These are phyloP conservation scores for Coelopa pilipes DNA, from an alignment of 2,888 invertebrate species.

Conservation along the genomic window DNA sequence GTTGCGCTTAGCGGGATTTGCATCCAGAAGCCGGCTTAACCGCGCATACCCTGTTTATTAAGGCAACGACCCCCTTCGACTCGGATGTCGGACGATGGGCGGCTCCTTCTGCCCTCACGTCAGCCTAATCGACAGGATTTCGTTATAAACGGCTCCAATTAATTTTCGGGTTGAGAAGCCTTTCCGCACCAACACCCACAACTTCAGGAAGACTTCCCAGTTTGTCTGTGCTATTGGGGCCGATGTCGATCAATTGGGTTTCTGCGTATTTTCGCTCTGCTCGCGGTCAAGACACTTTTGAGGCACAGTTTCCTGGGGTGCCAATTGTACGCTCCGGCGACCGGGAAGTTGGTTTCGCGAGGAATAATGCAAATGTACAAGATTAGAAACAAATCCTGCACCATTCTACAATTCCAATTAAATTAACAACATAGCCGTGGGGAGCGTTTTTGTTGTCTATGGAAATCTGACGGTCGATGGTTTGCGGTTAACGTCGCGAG, in stretches of 20 bases:
- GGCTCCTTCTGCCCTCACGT: neutral
- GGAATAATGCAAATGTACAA: constrained; percentile 63
- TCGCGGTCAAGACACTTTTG: constrained; percentile 56
- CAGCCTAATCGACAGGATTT: constrained; percentile 46
- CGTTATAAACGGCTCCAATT: constrained; percentile 53
- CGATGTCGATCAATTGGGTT: constrained; percentile 55
- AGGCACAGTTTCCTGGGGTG: constrained; percentile 8
- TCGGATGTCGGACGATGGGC: too few species aligned
- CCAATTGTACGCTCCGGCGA: constrained; percentile 24
- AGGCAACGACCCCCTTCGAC: too few species aligned
- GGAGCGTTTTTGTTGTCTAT: neutral
- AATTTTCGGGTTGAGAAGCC: constrained; percentile 48
- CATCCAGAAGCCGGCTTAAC: constrained; percentile 27
- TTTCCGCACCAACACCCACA: constrained; percentile 3
- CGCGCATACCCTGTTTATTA: constrained; percentile 22
- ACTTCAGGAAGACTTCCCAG: too few species aligned
- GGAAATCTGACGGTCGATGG: neutral
- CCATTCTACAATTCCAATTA: constrained; percentile 61
- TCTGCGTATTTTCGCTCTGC: constrained; percentile 58
- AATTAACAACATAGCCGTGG: constrained; percentile 44
- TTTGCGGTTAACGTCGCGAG: neutral
- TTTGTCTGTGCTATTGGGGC: too few species aligned
- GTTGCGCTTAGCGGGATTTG: constrained; percentile 52
- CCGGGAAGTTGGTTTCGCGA: constrained; percentile 38
- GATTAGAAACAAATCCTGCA: constrained; percentile 59